A percentile compares a stretch with the other conserved stretches of the same genome.
These are phyloP conservation scores for Agonopterix arenella DNA, from an alignment of 2,888 invertebrate genomes.

Conservation along the genomic window DNA sequence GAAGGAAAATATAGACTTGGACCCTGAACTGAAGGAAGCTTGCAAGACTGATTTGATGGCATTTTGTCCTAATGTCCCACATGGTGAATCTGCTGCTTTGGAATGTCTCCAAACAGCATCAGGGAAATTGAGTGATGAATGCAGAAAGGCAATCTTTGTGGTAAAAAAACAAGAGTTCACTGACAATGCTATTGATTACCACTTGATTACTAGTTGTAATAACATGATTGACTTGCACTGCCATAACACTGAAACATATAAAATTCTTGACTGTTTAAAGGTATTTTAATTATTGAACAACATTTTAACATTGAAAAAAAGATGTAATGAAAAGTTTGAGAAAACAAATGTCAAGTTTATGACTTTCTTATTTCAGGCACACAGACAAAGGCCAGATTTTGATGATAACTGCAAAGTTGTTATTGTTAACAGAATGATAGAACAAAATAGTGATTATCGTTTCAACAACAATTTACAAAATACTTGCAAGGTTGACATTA, in stretches of 20 bases:
- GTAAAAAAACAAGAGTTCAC: slow-evolving; percentile 90
- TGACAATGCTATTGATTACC: slow-evolving; percentile 92
- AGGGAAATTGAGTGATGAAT: slow-evolving; percentile 79
- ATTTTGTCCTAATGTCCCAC: slow-evolving; percentile 81
- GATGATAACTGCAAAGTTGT: slow-evolving; percentile 89
- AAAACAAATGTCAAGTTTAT: not conserved
- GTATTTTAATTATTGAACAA: slow-evolving; percentile 52
- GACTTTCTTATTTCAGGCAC: slow-evolving; percentile 63
- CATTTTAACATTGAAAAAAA: no score
- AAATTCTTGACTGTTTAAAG: slow-evolving; percentile 87
- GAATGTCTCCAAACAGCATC: slow-evolving; percentile 86
- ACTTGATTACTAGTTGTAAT: slow-evolving; percentile 88
- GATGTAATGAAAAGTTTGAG: no score
- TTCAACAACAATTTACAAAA: slow-evolving; percentile 90
- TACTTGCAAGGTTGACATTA: slow-evolving; percentile 89
- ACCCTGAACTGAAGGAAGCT: slow-evolving; percentile 88
- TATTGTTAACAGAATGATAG: slow-evolving; percentile 91
- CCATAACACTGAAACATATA: slow-evolving; percentile 80
- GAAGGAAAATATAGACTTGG: slow-evolving; percentile 91
- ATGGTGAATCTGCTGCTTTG: slow-evolving; percentile 84
- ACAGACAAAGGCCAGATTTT: slow-evolving; percentile 86
- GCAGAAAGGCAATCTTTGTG: slow-evolving; percentile 89
- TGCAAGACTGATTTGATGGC: slow-evolving; percentile 88
- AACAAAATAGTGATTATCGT: slow-evolving; percentile 93
- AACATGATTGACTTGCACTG: slow-evolving; percentile 92